A percentile compares a stretch with the other conserved stretches of the same genome.
Evolutionary conservation across 30 jellyfish, hydroid and myxozoan genomes (phyloP).

Genomic region (Pelagia noctiluca): DNA sequence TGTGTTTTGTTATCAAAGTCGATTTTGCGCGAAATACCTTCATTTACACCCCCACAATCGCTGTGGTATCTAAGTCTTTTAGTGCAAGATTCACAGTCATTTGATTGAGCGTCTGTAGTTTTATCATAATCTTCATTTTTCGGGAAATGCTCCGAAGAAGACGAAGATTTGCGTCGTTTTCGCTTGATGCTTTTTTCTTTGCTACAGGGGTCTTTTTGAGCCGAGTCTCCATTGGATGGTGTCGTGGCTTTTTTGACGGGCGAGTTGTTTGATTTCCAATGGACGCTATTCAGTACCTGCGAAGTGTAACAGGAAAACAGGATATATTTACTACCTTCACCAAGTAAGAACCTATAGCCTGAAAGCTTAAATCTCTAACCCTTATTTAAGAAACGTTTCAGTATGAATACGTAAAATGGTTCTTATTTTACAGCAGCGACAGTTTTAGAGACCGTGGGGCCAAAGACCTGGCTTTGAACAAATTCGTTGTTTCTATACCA

Average conservation of each 20-base stretch:
- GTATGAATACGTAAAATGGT: neutral
- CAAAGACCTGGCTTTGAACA: neutral
- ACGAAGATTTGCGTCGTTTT: neutral
- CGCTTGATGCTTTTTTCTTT: neutral
- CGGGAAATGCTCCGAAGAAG: neutral
- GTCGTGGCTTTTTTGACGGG: neutral
- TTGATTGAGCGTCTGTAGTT: too few species aligned
- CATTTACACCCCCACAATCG: neutral
- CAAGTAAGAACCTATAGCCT: neutral
- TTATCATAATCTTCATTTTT: neutral
- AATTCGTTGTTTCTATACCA: too few species aligned
- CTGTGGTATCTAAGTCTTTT: neutral
- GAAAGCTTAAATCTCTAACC: neutral
- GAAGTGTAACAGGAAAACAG: neutral
- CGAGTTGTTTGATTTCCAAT: neutral
- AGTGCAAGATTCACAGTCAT: neutral
- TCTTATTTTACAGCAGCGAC: neutral
- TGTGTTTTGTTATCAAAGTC: neutral
- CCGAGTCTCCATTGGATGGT: neutral
- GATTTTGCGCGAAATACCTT: neutral
- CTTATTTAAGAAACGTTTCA: neutral
- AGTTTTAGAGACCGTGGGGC: neutral
- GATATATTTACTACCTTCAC: neutral
- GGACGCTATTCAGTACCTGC: slow-evolving; percentile 15
- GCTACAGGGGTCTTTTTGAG: neutral